Percentiles rank a stretch among this genome's conserved stretches.
phyloP scores from a whole-genome alignment of 2,797 vertebrate species.

The Darevskia nairensis region DNA sequence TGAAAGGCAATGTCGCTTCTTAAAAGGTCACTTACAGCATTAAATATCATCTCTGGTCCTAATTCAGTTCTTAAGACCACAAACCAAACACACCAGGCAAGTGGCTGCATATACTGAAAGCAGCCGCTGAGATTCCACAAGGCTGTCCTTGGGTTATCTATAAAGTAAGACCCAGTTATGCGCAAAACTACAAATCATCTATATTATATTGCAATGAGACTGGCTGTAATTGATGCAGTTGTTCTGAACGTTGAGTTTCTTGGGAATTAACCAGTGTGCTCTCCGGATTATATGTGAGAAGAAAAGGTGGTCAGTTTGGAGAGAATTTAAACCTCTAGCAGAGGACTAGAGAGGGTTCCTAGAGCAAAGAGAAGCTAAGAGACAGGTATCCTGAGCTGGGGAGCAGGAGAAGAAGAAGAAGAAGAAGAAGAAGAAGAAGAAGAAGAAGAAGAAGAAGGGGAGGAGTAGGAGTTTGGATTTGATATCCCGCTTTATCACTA shows the following conservation, averaged over 20 bases:
- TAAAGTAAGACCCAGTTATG: neutral
- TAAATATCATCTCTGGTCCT: conserved; percentile 24
- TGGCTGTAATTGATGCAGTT: neutral
- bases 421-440: too few species aligned
- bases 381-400: too few species aligned
- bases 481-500: too few species aligned
- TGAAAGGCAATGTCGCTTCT: conserved; percentile 24
- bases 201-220: neutral
- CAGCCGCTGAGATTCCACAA: neutral
- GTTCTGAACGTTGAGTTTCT: neutral
- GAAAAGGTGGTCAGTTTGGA: neutral
- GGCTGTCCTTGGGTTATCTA: rapidly evolving
- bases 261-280: neutral
- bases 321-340: neutral
- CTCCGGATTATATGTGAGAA: neutral
- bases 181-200: neutral
- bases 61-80: neutral
- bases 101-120: rapidly evolving
- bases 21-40: conserved; percentile 30
- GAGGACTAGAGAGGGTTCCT: neutral
- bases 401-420: neutral
- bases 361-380: neutral
- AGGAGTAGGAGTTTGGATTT: too few species aligned
- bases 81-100: neutral
- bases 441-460: too few species aligned